Conservation (phyloP, 2,113 vertebrate species). For the Turnix velox region DNA sequence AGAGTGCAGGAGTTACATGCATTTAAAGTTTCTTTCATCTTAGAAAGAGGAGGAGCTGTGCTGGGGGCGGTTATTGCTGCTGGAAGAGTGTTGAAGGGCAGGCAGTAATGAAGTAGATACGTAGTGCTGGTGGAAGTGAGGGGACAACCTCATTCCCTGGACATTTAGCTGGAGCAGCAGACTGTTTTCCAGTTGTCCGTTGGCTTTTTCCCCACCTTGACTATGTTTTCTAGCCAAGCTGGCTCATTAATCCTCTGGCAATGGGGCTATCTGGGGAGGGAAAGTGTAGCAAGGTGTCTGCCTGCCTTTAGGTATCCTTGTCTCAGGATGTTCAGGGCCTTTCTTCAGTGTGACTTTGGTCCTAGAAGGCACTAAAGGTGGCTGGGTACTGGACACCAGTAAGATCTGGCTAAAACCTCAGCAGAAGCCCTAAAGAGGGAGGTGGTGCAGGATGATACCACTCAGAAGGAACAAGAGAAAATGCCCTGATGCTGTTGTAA, state of each 20-base stretch:
- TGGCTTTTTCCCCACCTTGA: not conserved
- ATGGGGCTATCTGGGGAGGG: not conserved
- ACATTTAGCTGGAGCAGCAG: not conserved
- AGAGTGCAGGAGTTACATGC: conserved; percentile 59
- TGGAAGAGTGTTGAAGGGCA: conserved; percentile 38
- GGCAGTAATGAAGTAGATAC: conserved; percentile 27
- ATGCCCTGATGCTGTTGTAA: fast-evolving
- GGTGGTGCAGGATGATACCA: too few species aligned
- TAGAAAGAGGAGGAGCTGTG: conserved; percentile 27
- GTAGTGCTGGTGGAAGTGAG: not conserved
- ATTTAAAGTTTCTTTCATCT: conserved; percentile 74
- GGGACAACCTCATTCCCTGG: not conserved
- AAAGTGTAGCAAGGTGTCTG: not conserved
- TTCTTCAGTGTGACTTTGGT: not conserved
- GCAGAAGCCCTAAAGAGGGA: fast-evolving
- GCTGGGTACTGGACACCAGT: fast-evolving
- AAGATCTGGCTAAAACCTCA: not conserved
- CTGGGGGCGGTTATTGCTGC: conserved; percentile 59
- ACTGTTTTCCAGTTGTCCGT: not conserved
- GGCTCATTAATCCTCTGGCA: not conserved
- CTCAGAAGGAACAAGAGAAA: not conserved
- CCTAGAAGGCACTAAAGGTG: fast-evolving
- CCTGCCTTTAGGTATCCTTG: not conserved
- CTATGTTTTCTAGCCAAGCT: not conserved
- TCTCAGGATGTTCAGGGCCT: not conserved